Base-by-base conservation (phyloP, 2,797 vertebrate species). In the Momotus momota region DNA sequence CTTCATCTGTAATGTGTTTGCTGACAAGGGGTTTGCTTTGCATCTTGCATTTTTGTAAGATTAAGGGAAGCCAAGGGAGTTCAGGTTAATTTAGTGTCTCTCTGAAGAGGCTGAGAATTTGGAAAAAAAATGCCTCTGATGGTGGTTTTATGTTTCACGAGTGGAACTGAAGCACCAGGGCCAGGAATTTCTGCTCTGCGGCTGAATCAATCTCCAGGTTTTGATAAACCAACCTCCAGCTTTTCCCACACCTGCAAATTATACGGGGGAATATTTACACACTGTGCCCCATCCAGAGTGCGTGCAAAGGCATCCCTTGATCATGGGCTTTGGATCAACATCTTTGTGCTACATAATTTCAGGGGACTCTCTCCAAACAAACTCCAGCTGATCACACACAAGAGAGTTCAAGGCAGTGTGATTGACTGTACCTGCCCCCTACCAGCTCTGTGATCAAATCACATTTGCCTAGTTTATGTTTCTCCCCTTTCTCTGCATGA, bases 391-490 rank as follows among this genome's bases (percentile, higher is more conserved):
- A 67, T 82, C 0, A 0, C 65, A 62, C 61, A n/a, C 57, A 15
- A 49, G 79, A 73, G 78, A 5, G 61, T 74, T 87, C 71, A 31
- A 51, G 94, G 86, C 92, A 58, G 38, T 0, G 0, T 27, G 75
- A 89, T n/a, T 89, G 83, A 94, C 88, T 92, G 45, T 19, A 61
- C 81, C 92, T 96, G 92, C 86, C 71, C 88, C 93, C 86, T 51
- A 40, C 92, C 84, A 95, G 86, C 84, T 85, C 91, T 81, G 86
- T 51, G 49, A 94, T 94, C 92, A 92, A 86, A 94, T 65, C 92
- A 58, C 88, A 83, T 91, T 86, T 91, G 88, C 57, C 45, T 95
- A 58, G 61, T 78, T 95, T 74, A 43, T 69, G 62, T 94, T 91
- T 94, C 90, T 95, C 54, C 52, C 71, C 64, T 94, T 74, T 89